These are phyloP conservation scores for Tinea pellionella DNA, from an alignment of 2,888 invertebrate species.

Conservation along the genomic window DNA sequence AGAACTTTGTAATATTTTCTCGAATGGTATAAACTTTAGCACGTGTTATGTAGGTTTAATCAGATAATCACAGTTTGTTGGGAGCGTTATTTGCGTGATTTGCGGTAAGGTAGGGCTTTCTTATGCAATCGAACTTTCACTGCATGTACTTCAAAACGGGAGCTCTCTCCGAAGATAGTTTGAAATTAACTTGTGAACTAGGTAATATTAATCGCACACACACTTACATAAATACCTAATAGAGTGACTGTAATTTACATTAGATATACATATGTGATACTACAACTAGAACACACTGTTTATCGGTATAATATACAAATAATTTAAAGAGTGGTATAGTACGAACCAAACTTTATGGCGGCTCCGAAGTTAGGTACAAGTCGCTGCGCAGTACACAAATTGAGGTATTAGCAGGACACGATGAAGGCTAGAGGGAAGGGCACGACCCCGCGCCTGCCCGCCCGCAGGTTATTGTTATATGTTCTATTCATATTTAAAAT, in stretches of 20 bases:
- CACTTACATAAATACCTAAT: neutral
- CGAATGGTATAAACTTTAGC: neutral
- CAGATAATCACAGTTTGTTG: conserved; percentile 3
- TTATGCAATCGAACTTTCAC: conserved; percentile 12
- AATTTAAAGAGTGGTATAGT: no score
- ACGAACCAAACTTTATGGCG: no score
- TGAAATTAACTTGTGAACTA: conserved; percentile 11
- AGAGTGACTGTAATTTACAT: neutral
- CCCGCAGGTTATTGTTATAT: no score
- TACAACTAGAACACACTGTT: no score
- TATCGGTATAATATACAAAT: no score
- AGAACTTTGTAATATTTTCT: neutral
- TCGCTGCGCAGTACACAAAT: no score
- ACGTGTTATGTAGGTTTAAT: neutral
- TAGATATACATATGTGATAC: no score
- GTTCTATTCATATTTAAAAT: no score
- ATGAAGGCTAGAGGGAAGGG: no score
- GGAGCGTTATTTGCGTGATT: conserved; percentile 11
- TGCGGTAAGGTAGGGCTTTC: conserved; percentile 12
- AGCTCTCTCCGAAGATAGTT: conserved; percentile 12
- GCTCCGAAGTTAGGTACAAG: no score
- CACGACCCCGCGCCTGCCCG: no score
- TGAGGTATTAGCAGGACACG: no score
- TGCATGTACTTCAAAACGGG: conserved; percentile 6
- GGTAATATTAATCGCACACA: neutral